Conservation (phyloP, 1,140 invertebrate genomes). For the Drosophila auraria region DNA sequence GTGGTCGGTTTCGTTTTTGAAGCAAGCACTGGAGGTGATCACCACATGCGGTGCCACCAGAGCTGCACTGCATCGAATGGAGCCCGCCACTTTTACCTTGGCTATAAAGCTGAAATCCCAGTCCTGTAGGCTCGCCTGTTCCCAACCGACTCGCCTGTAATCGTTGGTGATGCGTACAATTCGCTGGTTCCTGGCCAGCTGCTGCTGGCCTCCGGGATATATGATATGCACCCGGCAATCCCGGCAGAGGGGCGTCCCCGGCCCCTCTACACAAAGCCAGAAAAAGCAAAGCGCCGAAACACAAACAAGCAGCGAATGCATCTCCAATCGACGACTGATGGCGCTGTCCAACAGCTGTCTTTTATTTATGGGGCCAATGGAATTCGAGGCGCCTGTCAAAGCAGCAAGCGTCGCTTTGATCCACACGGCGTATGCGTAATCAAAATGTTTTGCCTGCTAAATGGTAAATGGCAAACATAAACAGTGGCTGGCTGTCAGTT, state of each 20-base stretch:
- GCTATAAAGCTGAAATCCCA: constrained; percentile 29
- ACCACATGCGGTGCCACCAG: constrained; percentile 5
- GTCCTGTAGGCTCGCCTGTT: not conserved
- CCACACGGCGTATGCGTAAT: constrained; percentile 74
- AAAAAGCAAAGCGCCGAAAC: constrained; percentile 39
- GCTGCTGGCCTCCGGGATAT: constrained; percentile 15
- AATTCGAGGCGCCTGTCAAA: constrained; percentile 71
- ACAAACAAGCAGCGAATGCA: constrained; percentile 51
- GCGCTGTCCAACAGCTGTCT: constrained; percentile 37
- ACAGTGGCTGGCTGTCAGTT: constrained; percentile 38
- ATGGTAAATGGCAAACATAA: constrained; percentile 74
- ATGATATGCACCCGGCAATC: constrained; percentile 25
- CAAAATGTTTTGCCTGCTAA: constrained; percentile 75
- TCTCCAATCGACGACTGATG: constrained; percentile 51
- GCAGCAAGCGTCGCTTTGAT: constrained; percentile 41
- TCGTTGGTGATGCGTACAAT: constrained; percentile 45
- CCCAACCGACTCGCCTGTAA: constrained; percentile 12
- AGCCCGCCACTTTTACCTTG: constrained; percentile 16
- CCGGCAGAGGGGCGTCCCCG: constrained; percentile 8
- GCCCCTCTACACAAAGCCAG: not conserved
- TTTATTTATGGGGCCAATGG: constrained; percentile 58
- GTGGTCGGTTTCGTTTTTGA: not conserved
- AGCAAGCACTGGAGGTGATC: constrained; percentile 22
- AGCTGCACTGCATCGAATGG: constrained; percentile 25
- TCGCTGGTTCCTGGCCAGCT: constrained; percentile 2